Base-by-base conservation (phyloP, 2,888 invertebrate species). In the Empis stercorea region DNA sequence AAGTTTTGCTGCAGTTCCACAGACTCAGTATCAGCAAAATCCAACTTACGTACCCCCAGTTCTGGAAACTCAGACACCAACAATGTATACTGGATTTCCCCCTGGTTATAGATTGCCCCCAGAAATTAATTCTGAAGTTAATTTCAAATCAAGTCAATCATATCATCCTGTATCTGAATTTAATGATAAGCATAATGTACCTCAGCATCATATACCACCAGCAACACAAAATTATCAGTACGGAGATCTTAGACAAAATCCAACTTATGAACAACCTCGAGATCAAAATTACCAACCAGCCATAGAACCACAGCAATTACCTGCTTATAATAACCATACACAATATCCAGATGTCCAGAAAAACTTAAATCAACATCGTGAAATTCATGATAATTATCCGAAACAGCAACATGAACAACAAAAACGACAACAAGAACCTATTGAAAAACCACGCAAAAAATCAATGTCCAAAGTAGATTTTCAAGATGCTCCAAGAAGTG, bases 1-100 rank as follows among this genome's bases (percentile, higher is more conserved):
- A 27, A 7, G 23, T 7, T 27, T 27, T 4, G 23, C 9, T 27
- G 4, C 23, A 27, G 23, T 7, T 27, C 23, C 23, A 27, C 23
- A 27, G 7, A 27, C 23, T 27, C 23, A 48, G 1, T 52, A 52
- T 42, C 48, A 53, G 13, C 41, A 50, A 10, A 53, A 53, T 43
- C 52, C 53, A 15, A 49, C 43, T 0, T 52, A 52, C 44, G 46
- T 52, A 13, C 50, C 53, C 1, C 38, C 46, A 6, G 4, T 17
- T 17, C 9, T 2, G 7, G 6, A 36, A 6, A 14, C 7, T 4
- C 14, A 15, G 3, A 17, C 13, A 4, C 10, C 17, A 13, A 16
- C 32, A 11, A 17, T 36, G 9, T 36, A 36, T 36, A 23, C 20
- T 13, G 17, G 10, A n/a, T 44, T 37, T 44, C 44, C 36, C 11